These are phyloP conservation scores for Brachyrhaphis roseni DNA, from an alignment of 2,797 vertebrate species.

Conservation along the genomic window DNA sequence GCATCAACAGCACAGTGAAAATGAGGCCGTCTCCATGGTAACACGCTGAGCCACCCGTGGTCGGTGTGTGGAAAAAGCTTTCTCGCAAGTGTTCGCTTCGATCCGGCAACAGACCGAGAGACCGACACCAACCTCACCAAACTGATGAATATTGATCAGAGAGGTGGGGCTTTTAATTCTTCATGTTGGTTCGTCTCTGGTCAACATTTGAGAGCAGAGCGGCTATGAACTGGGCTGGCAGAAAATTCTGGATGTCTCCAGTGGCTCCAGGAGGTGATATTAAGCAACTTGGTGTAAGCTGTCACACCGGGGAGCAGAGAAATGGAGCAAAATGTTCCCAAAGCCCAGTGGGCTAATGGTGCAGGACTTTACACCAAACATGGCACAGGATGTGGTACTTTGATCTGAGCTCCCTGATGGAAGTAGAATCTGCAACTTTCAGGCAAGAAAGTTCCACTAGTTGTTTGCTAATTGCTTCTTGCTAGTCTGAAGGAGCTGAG, in stretches of 20 bases:
- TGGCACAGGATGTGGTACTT: neutral
- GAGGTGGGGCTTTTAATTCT: slow-evolving; percentile 58
- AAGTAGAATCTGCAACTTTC: neutral
- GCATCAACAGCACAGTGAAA: slow-evolving; percentile 67
- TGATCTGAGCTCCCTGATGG: neutral
- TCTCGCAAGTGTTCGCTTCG: slow-evolving; percentile 48
- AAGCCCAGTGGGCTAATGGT: slow-evolving; percentile 8
- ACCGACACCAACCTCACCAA: slow-evolving; percentile 51
- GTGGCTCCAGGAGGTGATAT: slow-evolving; percentile 42
- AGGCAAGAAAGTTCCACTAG: neutral
- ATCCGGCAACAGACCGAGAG: slow-evolving; percentile 50
- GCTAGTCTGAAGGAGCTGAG: too few species aligned
- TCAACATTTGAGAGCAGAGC: slow-evolving; percentile 65
- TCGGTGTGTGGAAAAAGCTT: slow-evolving; percentile 60
- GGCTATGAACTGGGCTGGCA: slow-evolving; percentile 29
- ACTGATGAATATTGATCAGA: slow-evolving; percentile 72
- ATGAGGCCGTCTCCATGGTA: slow-evolving; percentile 81
- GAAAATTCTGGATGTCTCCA: slow-evolving; percentile 52
- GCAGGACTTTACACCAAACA: neutral
- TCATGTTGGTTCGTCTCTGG: slow-evolving; percentile 61
- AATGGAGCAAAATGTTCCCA: slow-evolving; percentile 3
- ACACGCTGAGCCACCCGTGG: slow-evolving; percentile 70
- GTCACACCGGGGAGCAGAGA: slow-evolving; percentile 19
- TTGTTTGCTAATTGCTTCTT: too few species aligned
- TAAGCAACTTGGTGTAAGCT: slow-evolving; percentile 45